Percentiles rank a stretch among this genome's conserved stretches.
These are phyloP conservation scores for Sylvietta virens DNA, from an alignment of 2,113 vertebrate species.

Conservation along the genomic window DNA sequence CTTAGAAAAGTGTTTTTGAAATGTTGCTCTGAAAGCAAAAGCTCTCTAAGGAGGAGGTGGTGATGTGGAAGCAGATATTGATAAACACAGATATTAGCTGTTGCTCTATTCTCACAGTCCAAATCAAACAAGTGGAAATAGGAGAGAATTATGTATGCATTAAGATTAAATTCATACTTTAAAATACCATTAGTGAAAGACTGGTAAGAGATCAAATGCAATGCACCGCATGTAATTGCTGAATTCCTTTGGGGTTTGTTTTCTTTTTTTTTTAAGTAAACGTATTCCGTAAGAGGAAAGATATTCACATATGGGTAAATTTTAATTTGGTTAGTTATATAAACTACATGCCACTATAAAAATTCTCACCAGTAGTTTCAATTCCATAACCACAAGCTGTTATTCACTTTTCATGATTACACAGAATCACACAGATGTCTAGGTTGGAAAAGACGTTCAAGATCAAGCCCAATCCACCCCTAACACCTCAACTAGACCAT, in stretches of 20 bases:
- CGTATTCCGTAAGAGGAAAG: neutral
- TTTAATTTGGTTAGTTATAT: conserved; percentile 43
- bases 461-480: neutral
- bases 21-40: neutral
- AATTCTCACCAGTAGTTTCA: conserved; percentile 50
- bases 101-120: neutral
- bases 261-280: neutral
- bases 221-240: neutral
- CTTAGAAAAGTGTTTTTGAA: neutral
- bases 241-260: neutral
- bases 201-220: neutral
- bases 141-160: neutral
- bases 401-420: conserved; percentile 32
- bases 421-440: neutral
- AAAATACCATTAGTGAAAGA: neutral
- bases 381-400: conserved; percentile 44
- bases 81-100: neutral
- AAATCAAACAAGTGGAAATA: conserved; percentile 19
- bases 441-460: neutral
- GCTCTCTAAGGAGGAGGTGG: neutral
- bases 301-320: conserved; percentile 39
- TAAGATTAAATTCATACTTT: conserved; percentile 1
- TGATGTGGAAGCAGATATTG: neutral
- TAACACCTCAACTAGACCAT: neutral
- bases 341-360: conserved; percentile 53